Base-by-base conservation (phyloP, 2,113 vertebrate species). In the Cyanistes caeruleus region DNA sequence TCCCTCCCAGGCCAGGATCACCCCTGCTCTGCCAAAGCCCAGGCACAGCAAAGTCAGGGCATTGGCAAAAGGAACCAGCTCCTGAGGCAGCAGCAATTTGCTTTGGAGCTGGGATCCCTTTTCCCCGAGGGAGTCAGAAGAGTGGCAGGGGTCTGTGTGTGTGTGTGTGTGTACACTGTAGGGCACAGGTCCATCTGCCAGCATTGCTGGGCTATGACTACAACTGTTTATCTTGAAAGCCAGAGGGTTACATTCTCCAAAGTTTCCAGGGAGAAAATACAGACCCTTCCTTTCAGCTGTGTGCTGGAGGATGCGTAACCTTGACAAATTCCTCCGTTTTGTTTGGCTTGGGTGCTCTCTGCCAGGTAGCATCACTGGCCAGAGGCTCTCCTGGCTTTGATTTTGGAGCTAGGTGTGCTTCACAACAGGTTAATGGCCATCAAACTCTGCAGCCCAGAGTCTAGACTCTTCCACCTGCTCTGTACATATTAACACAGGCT, bases 261-360 rank as follows among this genome's bases (percentile, higher is more conserved):
- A 95, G 92, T 97, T 98, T 98, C 97, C 97, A 97, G 82, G 93
- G 86, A 84, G 88, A 96, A 96, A 96, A 97, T 74, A 97, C 97
- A 98, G 95, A 96, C 91, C 93, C 92, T 28, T 92, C 95, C 96
- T 97, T 98, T 98, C 97, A 98, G 97, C 92, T 51, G 55, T 12
- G 49, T 23, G 55, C 68, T 0, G 67, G 82, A 96, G 97, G 95
- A 97, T 78, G 78, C 93, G 91, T 79, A 91, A 90, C 95, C 63
- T 97, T 55, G 25, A 94, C 0, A 25, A 96, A 94, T 92, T 91
- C 73, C n/a, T 92, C 16, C n/a, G 83, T 96, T 97, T 95, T 96
- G 92, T 95, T 96, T 97, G 97, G 90, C 96, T 96, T 60, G 85
- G 80, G 90, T 28, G 51, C 1, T 0, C 83, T 0, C 7, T 0